These are phyloP conservation scores for Pygocentrus nattereri DNA, from an alignment of 2,797 vertebrate species.

Conservation along the genomic window DNA sequence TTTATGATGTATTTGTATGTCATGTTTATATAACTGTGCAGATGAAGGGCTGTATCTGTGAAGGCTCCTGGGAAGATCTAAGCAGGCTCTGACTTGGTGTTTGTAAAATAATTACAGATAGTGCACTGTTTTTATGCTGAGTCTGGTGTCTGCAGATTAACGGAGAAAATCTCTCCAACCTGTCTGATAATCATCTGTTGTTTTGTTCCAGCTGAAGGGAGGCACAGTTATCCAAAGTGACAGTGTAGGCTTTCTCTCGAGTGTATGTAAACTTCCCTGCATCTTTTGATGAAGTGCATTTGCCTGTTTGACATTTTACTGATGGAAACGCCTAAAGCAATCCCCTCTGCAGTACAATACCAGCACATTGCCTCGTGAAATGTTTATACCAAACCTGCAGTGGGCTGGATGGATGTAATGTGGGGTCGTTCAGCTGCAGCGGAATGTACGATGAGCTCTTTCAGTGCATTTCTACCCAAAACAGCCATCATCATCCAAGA, in stretches of 20 bases:
- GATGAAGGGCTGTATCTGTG: slow-evolving; percentile 15
- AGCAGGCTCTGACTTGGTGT: slow-evolving; percentile 36
- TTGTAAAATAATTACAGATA: slow-evolving; percentile 53
- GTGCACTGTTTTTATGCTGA: slow-evolving; percentile 49
- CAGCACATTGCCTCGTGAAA: background rate
- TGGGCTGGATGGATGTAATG: background rate
- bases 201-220: slow-evolving; percentile 37
- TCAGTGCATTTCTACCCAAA: background rate
- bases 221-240: slow-evolving; percentile 33
- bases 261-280: background rate
- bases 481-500: background rate
- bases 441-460: background rate
- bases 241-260: background rate
- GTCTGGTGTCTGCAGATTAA: slow-evolving; percentile 42
- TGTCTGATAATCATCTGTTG: slow-evolving; percentile 50
- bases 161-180: slow-evolving; percentile 44
- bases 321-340: slow-evolving; percentile 33
- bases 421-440: background rate
- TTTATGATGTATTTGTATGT: background rate
- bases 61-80: slow-evolving; percentile 29
- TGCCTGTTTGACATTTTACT: slow-evolving; percentile 38
- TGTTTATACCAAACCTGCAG: slow-evolving; percentile 7
- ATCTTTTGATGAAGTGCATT: slow-evolving; percentile 32
- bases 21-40: slow-evolving; percentile 11
- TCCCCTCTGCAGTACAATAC: slow-evolving; percentile 12